phyloP scores from a whole-genome alignment of 2,888 invertebrate species.

The Dynastes hyllus region DNA sequence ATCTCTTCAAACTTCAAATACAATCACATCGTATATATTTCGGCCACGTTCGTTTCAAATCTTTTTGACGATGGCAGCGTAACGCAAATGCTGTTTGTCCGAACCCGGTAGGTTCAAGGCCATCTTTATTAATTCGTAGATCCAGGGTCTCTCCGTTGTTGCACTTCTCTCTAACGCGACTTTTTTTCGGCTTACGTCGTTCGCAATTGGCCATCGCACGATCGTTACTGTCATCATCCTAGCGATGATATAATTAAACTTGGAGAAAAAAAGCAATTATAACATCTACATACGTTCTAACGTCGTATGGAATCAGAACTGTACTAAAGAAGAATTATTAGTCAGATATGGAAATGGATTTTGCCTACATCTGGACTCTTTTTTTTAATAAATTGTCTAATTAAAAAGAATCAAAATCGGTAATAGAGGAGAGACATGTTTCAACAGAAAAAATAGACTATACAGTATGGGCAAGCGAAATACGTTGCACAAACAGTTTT shows the following conservation, averaged over 20 bases:
- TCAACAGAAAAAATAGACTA: too few species aligned
- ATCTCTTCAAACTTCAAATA: neutral
- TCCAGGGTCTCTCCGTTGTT: slow-evolving; percentile 45
- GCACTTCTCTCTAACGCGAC: slow-evolving; percentile 46
- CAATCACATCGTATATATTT: slow-evolving; percentile 18
- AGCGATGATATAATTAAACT: slow-evolving; percentile 36
- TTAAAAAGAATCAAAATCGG: too few species aligned
- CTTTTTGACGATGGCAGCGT: slow-evolving; percentile 25
- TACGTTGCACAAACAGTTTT: too few species aligned
- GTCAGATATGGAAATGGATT: too few species aligned
- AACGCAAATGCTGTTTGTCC: slow-evolving; percentile 48
- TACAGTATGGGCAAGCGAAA: too few species aligned
- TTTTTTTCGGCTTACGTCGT: slow-evolving; percentile 47
- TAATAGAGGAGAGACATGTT: too few species aligned
- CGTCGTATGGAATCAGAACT: neutral
- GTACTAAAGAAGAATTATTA: too few species aligned
- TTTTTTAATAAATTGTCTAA: too few species aligned
- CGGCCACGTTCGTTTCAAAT: slow-evolving; percentile 14
- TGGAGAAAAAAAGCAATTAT: neutral
- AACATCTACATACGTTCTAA: neutral
- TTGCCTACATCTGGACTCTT: too few species aligned
- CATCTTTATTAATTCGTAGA: slow-evolving; percentile 46
- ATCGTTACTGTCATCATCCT: slow-evolving; percentile 18
- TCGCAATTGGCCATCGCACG: slow-evolving; percentile 34
- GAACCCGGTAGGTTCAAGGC: slow-evolving; percentile 49